Evolutionary conservation across 2,797 vertebrate species (phyloP).

Genomic region (Trematomus bernacchii): DNA sequence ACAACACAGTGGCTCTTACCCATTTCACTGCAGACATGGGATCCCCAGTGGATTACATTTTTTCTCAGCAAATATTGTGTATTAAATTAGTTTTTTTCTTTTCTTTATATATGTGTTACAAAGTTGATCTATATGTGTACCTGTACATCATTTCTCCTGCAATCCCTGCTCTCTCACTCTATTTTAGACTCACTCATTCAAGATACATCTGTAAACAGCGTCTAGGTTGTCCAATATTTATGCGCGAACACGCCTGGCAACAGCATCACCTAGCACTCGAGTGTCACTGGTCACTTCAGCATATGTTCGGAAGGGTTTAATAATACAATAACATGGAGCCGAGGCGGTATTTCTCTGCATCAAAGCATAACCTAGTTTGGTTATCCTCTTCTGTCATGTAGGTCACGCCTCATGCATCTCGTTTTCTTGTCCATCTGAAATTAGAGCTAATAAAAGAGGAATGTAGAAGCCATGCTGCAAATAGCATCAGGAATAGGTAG

Average conservation of each 20-base stretch:
- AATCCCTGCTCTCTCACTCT: background rate
- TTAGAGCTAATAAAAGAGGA: slow-evolving; percentile 36
- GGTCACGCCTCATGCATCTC: slow-evolving; percentile 65
- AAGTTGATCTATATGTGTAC: background rate
- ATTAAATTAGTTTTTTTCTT: background rate
- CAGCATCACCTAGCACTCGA: slow-evolving; percentile 24
- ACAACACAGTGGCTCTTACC: slow-evolving; percentile 5
- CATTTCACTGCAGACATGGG: slow-evolving; percentile 31
- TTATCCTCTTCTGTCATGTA: slow-evolving; percentile 63
- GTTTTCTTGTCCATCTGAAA: slow-evolving; percentile 64
- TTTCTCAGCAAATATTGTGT: background rate
- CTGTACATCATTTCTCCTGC: slow-evolving; percentile 6
- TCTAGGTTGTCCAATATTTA: slow-evolving; percentile 41
- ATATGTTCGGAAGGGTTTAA: slow-evolving; percentile 67
- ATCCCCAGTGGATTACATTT: slow-evolving; percentile 24
- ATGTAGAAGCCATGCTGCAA: slow-evolving; percentile 32
- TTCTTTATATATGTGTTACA: background rate
- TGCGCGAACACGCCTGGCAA: slow-evolving; percentile 43
- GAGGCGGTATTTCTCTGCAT: slow-evolving; percentile 52
- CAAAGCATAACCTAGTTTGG: slow-evolving; percentile 68
- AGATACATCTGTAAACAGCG: slow-evolving; percentile 47
- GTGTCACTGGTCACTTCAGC: slow-evolving; percentile 66
- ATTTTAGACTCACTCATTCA: slow-evolving; percentile 6
- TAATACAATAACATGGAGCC: slow-evolving; percentile 67
- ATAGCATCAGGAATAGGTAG: slow-evolving; percentile 61